Base-by-base conservation (phyloP, 1,140 invertebrate species). In the Magallana ariakensis region DNA sequence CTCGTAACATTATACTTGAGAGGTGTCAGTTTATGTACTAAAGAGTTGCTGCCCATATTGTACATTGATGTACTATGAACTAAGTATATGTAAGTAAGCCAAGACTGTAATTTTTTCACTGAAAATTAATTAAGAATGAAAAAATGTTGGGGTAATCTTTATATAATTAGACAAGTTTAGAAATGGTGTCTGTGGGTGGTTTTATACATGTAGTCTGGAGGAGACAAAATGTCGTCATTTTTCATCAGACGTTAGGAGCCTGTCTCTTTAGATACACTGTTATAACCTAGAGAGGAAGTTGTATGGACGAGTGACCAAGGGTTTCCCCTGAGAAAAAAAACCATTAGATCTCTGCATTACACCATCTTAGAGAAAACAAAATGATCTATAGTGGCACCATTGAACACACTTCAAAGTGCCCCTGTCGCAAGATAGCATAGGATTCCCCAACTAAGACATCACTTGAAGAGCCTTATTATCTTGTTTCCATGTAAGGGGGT, bases 401-500 rank as follows among this genome's bases (percentile, higher is more conserved):
- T 26, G 22, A 70, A 70, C 66, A 70, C 66, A 70, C 66, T 13
- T 70, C 66, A 70, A 70, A 70, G 66, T 70, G 66, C 66, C 33
- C 33, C 22, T 70, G 66, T 70, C 66, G 66, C 66, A 70, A 70
- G 66, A 70, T 70, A 26, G 66, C 66, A 70, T 70, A 26, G 22
- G 22, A 26, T 33, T 70, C 7, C 66, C 15, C 22, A 11, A 13
- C 66, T 70, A 11, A 70, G 66, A 70, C 66, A 70, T 70, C 22
- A 26, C 66, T 70, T 70, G 13, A 70, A 70, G 22, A 70, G 0
- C 22, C 33, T 11, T 26, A 19, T 70, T 70, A 70, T 70, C 66
- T 70, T 70, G 66, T 70, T 70, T 70, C 66, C 66, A 70, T 70
- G 66, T 70, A 26, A 70, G 66, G 58, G 66, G 22, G 13, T 70